A percentile compares a stretch with the other conserved stretches of the same genome.
Evolutionary conservation across 2,113 vertebrate species (phyloP).

Genomic region (Oreamnos americanus): DNA sequence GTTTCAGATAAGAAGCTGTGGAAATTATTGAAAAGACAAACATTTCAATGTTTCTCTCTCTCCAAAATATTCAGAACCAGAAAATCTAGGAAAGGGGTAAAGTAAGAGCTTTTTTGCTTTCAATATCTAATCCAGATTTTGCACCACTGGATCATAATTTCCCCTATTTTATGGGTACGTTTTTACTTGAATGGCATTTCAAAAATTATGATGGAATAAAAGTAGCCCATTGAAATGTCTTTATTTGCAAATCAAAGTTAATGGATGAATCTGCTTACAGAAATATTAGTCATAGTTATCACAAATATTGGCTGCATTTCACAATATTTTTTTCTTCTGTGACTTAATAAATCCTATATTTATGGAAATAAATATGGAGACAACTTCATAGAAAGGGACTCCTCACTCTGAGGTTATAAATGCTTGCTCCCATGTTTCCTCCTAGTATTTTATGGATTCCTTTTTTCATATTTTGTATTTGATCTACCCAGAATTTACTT

Average conservation of each 20-base stretch:
- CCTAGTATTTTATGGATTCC: neutral
- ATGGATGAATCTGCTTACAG: neutral
- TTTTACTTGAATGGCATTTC: neutral
- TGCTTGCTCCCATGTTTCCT: neutral
- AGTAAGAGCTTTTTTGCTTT: neutral
- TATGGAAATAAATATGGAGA: conserved; percentile 36
- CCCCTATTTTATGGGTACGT: neutral
- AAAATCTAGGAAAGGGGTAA: neutral
- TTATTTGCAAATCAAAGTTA: neutral
- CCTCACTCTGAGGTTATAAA: neutral
- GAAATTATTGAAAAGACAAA: neutral
- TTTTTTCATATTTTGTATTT: conserved; percentile 28
- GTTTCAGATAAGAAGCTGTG: neutral
- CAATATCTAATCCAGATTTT: neutral
- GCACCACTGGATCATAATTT: neutral
- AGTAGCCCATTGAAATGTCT: neutral
- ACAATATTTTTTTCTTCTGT: conserved; percentile 23
- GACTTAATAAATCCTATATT: conserved; percentile 38
- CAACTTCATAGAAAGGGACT: neutral
- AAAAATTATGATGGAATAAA: neutral
- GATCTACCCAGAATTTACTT: conserved; percentile 51
- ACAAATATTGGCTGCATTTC: conserved; percentile 11
- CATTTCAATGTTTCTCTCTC: neutral
- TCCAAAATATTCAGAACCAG: neutral
- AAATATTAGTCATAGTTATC: conserved; percentile 32